Evolutionary conservation across 2,797 vertebrate genomes (phyloP).

Genomic region (Adelosebastes latens): DNA sequence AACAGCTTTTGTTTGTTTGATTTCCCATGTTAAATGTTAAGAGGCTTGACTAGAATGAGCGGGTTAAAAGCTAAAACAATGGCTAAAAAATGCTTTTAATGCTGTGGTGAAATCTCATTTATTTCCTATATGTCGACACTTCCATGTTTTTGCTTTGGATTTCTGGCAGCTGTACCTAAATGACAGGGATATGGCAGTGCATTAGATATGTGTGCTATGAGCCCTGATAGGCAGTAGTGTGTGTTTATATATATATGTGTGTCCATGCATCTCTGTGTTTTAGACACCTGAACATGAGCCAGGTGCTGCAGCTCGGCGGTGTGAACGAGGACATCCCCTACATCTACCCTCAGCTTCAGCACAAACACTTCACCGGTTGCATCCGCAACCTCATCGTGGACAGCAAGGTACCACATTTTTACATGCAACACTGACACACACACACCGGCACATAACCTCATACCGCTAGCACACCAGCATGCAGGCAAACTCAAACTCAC

Average conservation of each 20-base stretch:
- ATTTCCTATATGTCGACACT: neutral
- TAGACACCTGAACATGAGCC: conserved; percentile 87
- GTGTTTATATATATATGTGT: neutral
- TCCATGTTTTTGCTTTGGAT: neutral
- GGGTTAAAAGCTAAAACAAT: neutral
- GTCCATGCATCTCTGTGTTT: neutral
- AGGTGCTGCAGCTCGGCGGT: conserved; percentile 90
- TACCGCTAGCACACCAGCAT: conserved; percentile 20
- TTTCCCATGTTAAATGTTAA: neutral
- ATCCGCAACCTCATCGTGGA: conserved; percentile 89
- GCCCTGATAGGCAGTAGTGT: neutral
- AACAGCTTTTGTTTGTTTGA: neutral
- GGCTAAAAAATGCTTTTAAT: neutral
- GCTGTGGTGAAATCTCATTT: neutral
- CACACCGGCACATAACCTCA: neutral
- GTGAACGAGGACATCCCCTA: conserved; percentile 89
- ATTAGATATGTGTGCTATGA: neutral
- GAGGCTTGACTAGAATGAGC: neutral
- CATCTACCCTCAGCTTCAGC: conserved; percentile 86
- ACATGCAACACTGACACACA: neutral
- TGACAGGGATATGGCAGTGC: neutral
- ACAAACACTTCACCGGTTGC: conserved; percentile 91
- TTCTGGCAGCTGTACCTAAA: neutral
- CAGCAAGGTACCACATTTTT: conserved; percentile 84
- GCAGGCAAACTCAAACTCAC: conserved; percentile 12